These are phyloP conservation scores for Ditula angustiorana DNA, from an alignment of 2,888 invertebrate genomes.

Conservation along the genomic window DNA sequence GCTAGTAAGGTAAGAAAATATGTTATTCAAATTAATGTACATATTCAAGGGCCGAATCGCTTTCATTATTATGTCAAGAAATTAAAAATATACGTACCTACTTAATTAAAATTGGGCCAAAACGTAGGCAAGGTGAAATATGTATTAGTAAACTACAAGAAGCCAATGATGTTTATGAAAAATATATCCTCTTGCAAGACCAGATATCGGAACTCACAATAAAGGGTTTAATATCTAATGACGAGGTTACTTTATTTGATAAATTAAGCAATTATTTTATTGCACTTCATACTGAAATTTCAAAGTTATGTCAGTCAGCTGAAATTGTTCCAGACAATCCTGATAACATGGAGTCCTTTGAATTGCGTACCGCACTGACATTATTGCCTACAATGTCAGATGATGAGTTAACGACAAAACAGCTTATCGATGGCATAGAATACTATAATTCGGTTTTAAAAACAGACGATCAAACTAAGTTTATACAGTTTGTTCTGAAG, in stretches of 20 bases:
- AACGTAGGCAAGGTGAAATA: conserved; percentile 2
- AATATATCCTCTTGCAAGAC: neutral
- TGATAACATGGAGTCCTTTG: too few species aligned
- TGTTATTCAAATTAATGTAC: too few species aligned
- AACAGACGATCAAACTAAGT: neutral
- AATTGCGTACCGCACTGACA: too few species aligned
- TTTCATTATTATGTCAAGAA: conserved; percentile 1
- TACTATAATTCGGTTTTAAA: neutral
- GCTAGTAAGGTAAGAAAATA: too few species aligned
- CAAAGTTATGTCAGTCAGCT: neutral
- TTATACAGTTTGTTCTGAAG: conserved; percentile 1
- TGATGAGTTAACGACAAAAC: too few species aligned
- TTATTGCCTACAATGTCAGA: too few species aligned
- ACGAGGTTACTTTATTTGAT: neutral
- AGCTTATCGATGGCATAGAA: neutral
- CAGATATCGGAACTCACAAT: neutral
- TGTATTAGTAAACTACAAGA: neutral
- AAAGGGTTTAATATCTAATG: neutral
- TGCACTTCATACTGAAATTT: neutral
- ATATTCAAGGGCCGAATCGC: neutral
- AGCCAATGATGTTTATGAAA: neutral
- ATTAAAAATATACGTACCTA: conserved; percentile 5
- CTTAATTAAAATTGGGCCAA: conserved; percentile 7
- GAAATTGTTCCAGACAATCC: too few species aligned
- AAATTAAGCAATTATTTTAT: neutral